Percentiles rank a stretch among this genome's conserved stretches.
Conservation (phyloP, 2,113 vertebrate species). For the Nyctereutes procyonoides region DNA sequence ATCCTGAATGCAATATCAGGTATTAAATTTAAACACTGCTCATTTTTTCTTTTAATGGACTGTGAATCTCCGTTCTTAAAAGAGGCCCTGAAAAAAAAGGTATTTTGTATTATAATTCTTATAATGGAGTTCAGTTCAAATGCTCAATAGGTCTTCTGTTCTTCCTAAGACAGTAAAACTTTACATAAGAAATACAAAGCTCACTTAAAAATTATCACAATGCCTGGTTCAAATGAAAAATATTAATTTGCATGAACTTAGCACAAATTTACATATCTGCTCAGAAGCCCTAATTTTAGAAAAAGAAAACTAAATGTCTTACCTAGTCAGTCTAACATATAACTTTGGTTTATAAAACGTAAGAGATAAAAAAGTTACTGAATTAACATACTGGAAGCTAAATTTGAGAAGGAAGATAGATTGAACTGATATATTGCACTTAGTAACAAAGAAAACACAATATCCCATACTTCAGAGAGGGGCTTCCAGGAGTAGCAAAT, state of each 20-base stretch:
- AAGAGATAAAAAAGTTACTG: not conserved
- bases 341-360: not conserved
- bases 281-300: slow-evolving; percentile 28
- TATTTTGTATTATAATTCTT: not conserved
- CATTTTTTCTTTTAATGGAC: not conserved
- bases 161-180: not conserved
- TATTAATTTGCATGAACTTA: slow-evolving; percentile 24
- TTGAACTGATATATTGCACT: not conserved
- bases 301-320: slow-evolving; percentile 6
- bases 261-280: slow-evolving; percentile 12
- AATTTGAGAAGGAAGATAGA: not conserved
- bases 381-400: not conserved
- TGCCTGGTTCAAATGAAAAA: slow-evolving; percentile 54
- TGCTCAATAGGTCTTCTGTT: slow-evolving; percentile 27
- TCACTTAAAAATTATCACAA: slow-evolving; percentile 46
- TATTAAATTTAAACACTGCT: not conserved
- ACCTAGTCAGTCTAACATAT: not conserved
- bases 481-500: not conserved
- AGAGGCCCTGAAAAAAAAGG: not conserved
- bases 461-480: not conserved
- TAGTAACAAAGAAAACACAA: not conserved
- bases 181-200: slow-evolving; percentile 1
- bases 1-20: not conserved
- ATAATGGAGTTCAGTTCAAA: not conserved
- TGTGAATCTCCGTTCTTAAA: not conserved